Evolutionary conservation across 2,888 invertebrate genomes (phyloP), one percentile per base, ranked within the genome.

Genomic region (Orthonychiurus folsomi): DNA sequence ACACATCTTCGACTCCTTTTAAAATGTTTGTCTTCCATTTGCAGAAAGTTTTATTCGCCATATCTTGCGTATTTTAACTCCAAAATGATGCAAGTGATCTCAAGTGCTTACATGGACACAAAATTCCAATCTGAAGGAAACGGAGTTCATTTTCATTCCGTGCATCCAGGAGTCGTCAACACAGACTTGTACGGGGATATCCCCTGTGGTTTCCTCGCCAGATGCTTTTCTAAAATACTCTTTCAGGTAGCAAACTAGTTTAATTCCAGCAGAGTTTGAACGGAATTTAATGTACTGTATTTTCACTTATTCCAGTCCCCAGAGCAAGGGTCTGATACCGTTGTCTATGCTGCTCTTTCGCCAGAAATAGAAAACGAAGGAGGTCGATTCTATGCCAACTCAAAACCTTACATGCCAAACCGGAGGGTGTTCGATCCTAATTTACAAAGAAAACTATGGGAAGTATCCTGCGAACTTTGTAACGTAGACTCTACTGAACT

Each of bases 151-250:
- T 81, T 83, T 2, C 86, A 85, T 74, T 81, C 88, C 0, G 86
- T 90, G 2, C 93, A 94, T 79, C 93, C 94, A 0, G 93, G 93
- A 37, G 82, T 93, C 59, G 89, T 92, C 0, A 82, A 87, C 75
- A 92, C 92, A 0, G 89, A 89, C 68, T 78, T 93, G 28, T 93
- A 92, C 75, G 15, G 37, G 15, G 15, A 15, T 15, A 5, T 37
- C 15, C 37, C 37, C 15, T 37, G 37, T 15, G 9, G 15, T 9
- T 37, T 5, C 37, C 15, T 37, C 9, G 37, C 15, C 37, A 37
- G 15, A 5, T 37, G 37, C 37, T 9, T 37, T 9, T 37, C 37
- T 9, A 37, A 52, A 23, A 37, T 37, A 15, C 37, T 37, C 15
- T 37, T 37, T 15, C 5, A 37, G 37, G 37, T 37, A 37, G 15